These are phyloP conservation scores for Diploptera punctata DNA, from an alignment of 2,888 invertebrate species.

Conservation along the genomic window DNA sequence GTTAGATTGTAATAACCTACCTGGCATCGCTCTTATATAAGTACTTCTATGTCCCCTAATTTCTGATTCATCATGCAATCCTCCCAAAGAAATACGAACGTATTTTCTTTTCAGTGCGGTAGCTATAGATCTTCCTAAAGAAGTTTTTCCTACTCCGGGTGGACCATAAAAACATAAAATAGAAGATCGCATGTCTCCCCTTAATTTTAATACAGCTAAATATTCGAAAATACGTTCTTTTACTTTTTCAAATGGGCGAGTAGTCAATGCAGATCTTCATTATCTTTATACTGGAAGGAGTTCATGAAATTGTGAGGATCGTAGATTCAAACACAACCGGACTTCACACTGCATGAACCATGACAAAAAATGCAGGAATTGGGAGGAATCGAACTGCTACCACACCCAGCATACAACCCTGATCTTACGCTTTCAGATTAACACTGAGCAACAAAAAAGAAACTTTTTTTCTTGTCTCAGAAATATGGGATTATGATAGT, in stretches of 20 bases:
- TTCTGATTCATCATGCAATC: constrained; percentile 39
- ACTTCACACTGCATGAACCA: too few species aligned
- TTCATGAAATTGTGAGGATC: too few species aligned
- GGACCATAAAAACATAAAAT: constrained; percentile 40
- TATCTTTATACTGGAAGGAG: too few species aligned
- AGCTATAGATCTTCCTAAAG: constrained; percentile 39
- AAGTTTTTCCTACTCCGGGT: constrained; percentile 39
- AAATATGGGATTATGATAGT: too few species aligned
- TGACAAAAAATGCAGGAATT: too few species aligned
- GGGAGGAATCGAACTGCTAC: too few species aligned
- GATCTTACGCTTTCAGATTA: too few species aligned
- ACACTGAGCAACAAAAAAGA: too few species aligned
- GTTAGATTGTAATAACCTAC: constrained; percentile 32
- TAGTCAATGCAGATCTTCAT: too few species aligned
- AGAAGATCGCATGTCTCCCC: constrained; percentile 20
- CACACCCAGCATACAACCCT: too few species aligned
- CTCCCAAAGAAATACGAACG: constrained; percentile 36
- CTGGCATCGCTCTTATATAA: constrained; percentile 42
- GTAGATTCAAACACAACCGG: too few species aligned
- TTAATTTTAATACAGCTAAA: constrained; percentile 27
- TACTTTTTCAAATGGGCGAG: constrained; percentile 39
- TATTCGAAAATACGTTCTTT: constrained; percentile 40
- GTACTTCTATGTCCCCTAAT: constrained; percentile 37
- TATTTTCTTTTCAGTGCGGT: constrained; percentile 32
- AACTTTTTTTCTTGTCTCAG: too few species aligned